These are phyloP conservation scores for Aplocera efformata DNA, from an alignment of 2,888 invertebrate species.

Conservation along the genomic window DNA sequence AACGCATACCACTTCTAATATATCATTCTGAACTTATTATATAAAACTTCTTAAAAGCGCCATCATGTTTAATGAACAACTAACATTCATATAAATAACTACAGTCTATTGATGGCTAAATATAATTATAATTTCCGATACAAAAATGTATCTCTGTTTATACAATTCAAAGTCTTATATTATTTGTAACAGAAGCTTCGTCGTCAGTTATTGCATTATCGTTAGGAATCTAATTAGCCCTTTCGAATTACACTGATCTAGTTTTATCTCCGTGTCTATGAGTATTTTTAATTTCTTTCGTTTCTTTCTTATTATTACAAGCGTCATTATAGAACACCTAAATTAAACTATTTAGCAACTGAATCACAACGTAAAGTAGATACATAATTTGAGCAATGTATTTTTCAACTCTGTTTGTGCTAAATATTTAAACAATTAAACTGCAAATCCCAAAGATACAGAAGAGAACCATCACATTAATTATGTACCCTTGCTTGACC, in stretches of 20 bases:
- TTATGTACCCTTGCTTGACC: too few relatives aligned
- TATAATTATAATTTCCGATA: constrained; percentile 40
- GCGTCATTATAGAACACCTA: constrained; percentile 39
- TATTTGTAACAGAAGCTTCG: constrained; percentile 39
- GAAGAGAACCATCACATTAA: neutral
- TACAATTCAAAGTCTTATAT: constrained; percentile 31
- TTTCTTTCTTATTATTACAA: constrained; percentile 42
- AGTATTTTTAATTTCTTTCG: constrained; percentile 39
- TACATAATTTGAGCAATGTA: constrained; percentile 55
- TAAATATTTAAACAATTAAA: constrained; percentile 45
- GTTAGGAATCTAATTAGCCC: constrained; percentile 39
- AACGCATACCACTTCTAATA: constrained; percentile 36
- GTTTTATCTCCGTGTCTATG: constrained; percentile 23
- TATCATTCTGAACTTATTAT: constrained; percentile 37
- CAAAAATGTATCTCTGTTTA: constrained; percentile 36
- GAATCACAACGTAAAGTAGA: constrained; percentile 40
- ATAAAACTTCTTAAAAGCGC: constrained; percentile 57
- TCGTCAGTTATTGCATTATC: constrained; percentile 43
- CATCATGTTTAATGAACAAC: constrained; percentile 57
- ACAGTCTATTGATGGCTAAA: constrained; percentile 66
- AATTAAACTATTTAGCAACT: constrained; percentile 45
- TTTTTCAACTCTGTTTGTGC: constrained; percentile 45
- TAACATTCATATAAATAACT: constrained; percentile 73
- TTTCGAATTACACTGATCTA: constrained; percentile 22
- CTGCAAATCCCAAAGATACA: constrained; percentile 30